Percentiles rank a stretch among this genome's conserved stretches.
Evolutionary conservation across 2,113 vertebrate genomes (phyloP).

Genomic region (Kobus ellipsiprymnus): DNA sequence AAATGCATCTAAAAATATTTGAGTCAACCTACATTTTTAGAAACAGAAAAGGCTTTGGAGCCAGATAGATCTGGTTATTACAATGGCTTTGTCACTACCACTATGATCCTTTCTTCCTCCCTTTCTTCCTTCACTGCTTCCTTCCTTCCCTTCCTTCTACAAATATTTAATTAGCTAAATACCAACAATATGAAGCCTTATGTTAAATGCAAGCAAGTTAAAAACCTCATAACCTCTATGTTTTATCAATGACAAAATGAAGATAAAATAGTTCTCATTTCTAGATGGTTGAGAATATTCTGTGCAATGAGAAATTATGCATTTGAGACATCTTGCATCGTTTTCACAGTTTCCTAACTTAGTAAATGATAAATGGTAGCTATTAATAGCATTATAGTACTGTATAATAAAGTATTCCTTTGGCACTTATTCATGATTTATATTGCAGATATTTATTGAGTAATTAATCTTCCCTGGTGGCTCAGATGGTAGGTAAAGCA

Average conservation of each 20-base stretch:
- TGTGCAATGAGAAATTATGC: neutral
- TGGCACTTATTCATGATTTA: neutral
- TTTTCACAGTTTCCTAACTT: conserved; percentile 21
- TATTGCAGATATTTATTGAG: neutral
- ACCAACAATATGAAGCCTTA: neutral
- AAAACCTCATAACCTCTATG: neutral
- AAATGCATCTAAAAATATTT: neutral
- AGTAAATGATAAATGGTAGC: neutral
- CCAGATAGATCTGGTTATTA: neutral
- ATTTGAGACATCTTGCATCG: neutral
- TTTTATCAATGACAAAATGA: neutral
- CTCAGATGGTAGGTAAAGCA: no score
- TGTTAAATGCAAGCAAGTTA: neutral
- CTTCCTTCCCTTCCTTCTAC: neutral
- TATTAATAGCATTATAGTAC: neutral
- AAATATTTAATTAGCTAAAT: neutral
- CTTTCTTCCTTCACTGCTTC: neutral
- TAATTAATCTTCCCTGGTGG: neutral
- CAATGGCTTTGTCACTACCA: neutral
- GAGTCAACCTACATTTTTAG: neutral
- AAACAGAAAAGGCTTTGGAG: neutral
- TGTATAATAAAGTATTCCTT: neutral
- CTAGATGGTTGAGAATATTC: neutral
- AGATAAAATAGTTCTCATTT: neutral
- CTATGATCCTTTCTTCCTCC: neutral